Conservation (phyloP, 1,140 invertebrate species). For the Monochamus saltuarius region DNA sequence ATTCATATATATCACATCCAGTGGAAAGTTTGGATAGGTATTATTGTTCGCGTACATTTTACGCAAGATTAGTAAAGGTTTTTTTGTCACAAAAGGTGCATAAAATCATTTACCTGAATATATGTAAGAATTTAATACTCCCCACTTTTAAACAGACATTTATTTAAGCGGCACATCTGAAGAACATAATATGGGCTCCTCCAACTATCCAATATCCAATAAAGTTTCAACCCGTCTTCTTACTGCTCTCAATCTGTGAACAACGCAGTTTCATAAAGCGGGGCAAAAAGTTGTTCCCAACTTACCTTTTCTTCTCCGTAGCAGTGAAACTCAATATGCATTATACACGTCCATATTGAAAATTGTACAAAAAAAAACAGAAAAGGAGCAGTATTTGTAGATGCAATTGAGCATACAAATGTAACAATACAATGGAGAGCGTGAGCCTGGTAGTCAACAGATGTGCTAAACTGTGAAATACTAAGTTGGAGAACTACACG, state of each 20-base stretch:
- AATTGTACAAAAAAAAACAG: not conserved
- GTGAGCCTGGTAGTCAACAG: conserved; percentile 8
- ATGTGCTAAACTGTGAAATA: conserved; percentile 19
- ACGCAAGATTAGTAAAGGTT: not conserved
- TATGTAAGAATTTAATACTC: too few species aligned
- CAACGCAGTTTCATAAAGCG: not conserved
- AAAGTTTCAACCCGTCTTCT: not conserved
- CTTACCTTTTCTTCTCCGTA: not conserved
- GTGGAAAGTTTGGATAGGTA: too few species aligned
- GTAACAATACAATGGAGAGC: conserved; percentile 7
- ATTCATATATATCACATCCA: too few species aligned
- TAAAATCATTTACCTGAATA: not conserved
- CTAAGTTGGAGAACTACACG: conserved; percentile 5
- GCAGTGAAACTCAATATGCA: not conserved
- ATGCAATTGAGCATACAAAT: conserved; percentile 4
- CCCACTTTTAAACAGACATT: too few species aligned
- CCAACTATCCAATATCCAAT: too few species aligned
- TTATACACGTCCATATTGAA: not conserved
- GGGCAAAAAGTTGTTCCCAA: not conserved
- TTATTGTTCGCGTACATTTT: too few species aligned
- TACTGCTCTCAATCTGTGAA: not conserved
- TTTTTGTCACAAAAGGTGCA: not conserved
- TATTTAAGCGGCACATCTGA: too few species aligned
- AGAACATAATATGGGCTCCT: too few species aligned
- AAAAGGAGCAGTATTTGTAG: not conserved